Conservation (phyloP, 2,113 vertebrate genomes). For the Tringa solitaria region DNA sequence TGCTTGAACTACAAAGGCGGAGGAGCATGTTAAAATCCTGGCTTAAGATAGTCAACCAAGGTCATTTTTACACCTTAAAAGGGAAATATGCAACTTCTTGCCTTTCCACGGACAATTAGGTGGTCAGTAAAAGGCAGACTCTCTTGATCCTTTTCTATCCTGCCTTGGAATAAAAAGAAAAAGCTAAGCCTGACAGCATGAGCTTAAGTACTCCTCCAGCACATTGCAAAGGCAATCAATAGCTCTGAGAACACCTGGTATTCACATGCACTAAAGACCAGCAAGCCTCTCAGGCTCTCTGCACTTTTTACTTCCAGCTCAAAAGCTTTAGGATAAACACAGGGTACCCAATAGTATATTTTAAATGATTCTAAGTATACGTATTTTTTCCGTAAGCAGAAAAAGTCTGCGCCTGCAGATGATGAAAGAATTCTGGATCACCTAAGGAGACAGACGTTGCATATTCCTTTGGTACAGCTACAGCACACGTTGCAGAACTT, state of each 20-base stretch:
- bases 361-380: background rate
- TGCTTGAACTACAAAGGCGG: background rate
- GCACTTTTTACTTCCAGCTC: background rate
- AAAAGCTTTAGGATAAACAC: background rate
- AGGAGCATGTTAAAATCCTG: background rate
- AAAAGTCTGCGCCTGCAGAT: background rate
- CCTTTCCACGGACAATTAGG: background rate
- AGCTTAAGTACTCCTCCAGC: background rate
- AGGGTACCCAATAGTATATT: background rate
- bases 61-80: background rate
- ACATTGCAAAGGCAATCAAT: background rate
- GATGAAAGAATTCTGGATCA: background rate
- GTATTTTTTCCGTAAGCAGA: background rate
- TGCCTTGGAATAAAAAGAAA: background rate
- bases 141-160: background rate
- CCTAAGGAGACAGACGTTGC: background rate
- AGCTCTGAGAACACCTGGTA: background rate
- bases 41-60: background rate
- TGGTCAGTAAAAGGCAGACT: background rate
- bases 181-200: background rate
- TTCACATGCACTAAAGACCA: background rate
- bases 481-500: background rate
- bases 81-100: background rate
- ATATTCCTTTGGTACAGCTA: background rate
- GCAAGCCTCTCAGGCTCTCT: background rate